Base-by-base conservation (phyloP, 2,797 vertebrate species). In the Spea hammondii region DNA sequence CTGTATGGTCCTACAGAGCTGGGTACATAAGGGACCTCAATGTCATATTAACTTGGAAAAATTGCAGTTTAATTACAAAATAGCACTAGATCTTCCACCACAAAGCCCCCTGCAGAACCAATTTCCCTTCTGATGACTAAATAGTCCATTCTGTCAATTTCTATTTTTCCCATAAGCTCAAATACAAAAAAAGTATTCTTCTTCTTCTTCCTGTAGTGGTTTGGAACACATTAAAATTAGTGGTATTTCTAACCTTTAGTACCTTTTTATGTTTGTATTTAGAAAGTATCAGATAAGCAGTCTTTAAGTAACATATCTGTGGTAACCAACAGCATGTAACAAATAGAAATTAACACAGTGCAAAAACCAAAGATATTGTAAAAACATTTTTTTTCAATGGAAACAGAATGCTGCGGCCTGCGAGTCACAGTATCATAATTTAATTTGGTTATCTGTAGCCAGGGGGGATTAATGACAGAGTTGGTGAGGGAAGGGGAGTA, bases 331-430 rank as follows among this genome's bases (percentile, higher is more conserved):
- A 71, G 66, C 59, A 14, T 72, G 69, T 77, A 81, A 81, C 64
- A 76, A 77, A 32, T 47, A 45, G 60, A 66, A 62, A 74, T 7
- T 12, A 70, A 80, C 60, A 80, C 73, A 76, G 74, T 80, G 79
- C 73, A 76, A 76, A 76, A 51, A 59, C 51, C 50, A 59, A 44
- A 32, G 32, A 32, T 32, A 32, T 59, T 12, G 72, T 64, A 72
- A 53, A 66, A 76, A 73, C 46, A 44, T 60, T 47, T 72, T 54
- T 71, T 8, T 47, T 7, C 70, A 14, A 62, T 7, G 55, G 46
- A 72, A 72, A 48, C 17, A 72, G 14, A 57, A 55, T 13, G 17
- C 46, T 48, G 55, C 49, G 54, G 55, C 45, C 48, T 59, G 4
- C 60, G 47, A 69, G 32, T 48, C 51, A 67, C 47, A 60, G 55